Conservation (phyloP, 2,888 invertebrate genomes). For the Pollenia angustigena region DNA sequence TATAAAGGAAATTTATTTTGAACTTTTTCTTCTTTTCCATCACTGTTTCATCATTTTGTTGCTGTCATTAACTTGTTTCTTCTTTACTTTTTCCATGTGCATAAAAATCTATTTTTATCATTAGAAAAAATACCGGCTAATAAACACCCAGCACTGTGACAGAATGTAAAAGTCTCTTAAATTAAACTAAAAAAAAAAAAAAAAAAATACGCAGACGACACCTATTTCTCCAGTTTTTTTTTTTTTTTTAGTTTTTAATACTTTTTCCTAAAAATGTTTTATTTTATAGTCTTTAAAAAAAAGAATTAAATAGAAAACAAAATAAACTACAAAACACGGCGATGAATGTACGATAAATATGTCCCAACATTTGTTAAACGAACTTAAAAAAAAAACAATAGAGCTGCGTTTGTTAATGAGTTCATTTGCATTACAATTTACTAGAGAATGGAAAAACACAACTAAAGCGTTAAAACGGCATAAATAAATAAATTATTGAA, state of each 20-base stretch:
- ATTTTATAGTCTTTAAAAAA: constrained; percentile 40
- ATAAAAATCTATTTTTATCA: constrained; percentile 48
- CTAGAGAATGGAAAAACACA: neutral
- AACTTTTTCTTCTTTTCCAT: neutral
- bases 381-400: neutral
- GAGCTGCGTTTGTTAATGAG: constrained; percentile 58
- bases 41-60: neutral
- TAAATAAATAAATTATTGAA: too few relatives aligned
- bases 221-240: constrained; percentile 36
- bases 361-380: neutral
- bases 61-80: neutral
- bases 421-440: constrained; percentile 53
- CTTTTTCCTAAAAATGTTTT: constrained; percentile 23
- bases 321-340: neutral
- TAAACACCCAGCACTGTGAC: neutral
- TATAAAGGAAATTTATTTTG: neutral
- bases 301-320: constrained; percentile 9
- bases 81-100: constrained; percentile 6
- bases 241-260: constrained; percentile 1
- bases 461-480: neutral
- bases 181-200: constrained; percentile 10
- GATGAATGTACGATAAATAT: neutral
- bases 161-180: neutral
- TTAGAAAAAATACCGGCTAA: constrained; percentile 29
- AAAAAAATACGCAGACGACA: constrained; percentile 10